Evolutionary conservation across 92 coral and sea anemone species (phyloP).

Genomic region (Plumapathes pennacea): DNA sequence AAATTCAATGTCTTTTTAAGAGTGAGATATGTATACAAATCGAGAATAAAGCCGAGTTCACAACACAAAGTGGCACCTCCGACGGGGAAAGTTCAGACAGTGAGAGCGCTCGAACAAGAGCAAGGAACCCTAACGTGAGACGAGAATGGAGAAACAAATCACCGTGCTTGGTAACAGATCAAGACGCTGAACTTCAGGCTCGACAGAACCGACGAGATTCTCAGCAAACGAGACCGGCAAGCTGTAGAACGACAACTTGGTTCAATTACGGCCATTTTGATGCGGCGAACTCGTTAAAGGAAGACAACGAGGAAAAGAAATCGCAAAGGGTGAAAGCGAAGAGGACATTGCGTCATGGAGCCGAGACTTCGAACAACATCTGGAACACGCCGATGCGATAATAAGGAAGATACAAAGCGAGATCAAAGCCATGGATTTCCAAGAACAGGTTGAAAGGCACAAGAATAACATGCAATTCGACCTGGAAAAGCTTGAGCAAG

Average conservation of each 20-base stretch:
- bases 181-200: slow-evolving; percentile 7
- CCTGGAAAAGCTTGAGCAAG: slow-evolving; percentile 5
- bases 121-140: too few species aligned
- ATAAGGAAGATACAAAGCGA: neutral
- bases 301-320: slow-evolving; percentile 22
- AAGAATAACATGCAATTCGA: slow-evolving; percentile 47
- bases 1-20: too few species aligned
- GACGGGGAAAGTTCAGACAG: too few species aligned
- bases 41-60: too few species aligned
- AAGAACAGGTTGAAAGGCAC: slow-evolving; percentile 30
- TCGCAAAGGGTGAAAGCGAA: slow-evolving; percentile 1
- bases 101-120: too few species aligned
- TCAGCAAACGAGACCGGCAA: slow-evolving; percentile 7
- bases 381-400: slow-evolving; percentile 3
- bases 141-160: slow-evolving; percentile 22
- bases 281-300: slow-evolving; percentile 5
- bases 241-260: slow-evolving; percentile 7
- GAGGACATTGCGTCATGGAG: slow-evolving; percentile 5
- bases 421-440: slow-evolving; percentile 12
- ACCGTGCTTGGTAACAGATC: slow-evolving; percentile 7
- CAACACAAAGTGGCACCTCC: too few species aligned
- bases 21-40: too few species aligned
- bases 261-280: neutral
- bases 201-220: slow-evolving; percentile 6
- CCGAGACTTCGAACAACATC: slow-evolving; percentile 5